phyloP scores from a whole-genome alignment of 2,113 vertebrate genomes.

The Apteryx mantelli region DNA sequence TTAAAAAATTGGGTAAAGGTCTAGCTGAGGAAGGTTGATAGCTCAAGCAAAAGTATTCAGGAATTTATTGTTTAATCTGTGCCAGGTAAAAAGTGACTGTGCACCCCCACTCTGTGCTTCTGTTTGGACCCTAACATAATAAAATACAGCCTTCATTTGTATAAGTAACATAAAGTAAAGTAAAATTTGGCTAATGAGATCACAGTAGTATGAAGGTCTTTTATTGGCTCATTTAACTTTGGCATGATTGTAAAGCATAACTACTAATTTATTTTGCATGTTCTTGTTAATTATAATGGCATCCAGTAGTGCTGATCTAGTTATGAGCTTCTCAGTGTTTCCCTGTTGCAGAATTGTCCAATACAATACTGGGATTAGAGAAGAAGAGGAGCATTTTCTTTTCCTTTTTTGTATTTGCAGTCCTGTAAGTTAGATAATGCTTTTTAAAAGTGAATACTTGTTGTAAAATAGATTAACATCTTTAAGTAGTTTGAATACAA shows the following conservation, averaged over 20 bases:
- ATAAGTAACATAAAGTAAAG: neutral
- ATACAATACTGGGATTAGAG: neutral
- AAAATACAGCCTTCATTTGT: neutral
- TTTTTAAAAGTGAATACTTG: neutral
- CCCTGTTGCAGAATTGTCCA: neutral
- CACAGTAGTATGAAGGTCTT: slow-evolving; percentile 9
- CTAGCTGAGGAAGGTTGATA: neutral
- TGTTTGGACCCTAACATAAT: neutral
- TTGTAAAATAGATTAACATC: neutral
- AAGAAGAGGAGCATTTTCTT: neutral
- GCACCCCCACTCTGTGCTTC: neutral
- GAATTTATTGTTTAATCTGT: neutral
- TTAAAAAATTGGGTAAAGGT: neutral
- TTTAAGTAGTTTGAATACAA: neutral
- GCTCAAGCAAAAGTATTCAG: neutral
- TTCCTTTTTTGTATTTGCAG: neutral
- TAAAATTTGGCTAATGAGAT: slow-evolving; percentile 26
- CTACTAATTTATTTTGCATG: slow-evolving; percentile 46
- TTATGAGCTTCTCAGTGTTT: slow-evolving; percentile 1
- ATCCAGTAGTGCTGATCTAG: neutral
- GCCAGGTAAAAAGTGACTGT: neutral
- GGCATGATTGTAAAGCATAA: slow-evolving; percentile 34
- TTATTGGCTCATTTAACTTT: slow-evolving; percentile 45
- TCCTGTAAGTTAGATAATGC: neutral
- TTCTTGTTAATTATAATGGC: slow-evolving; percentile 54